Evolutionary conservation across 2,888 invertebrate species (phyloP).

Genomic region (Caenorhabditis sp.): DNA sequence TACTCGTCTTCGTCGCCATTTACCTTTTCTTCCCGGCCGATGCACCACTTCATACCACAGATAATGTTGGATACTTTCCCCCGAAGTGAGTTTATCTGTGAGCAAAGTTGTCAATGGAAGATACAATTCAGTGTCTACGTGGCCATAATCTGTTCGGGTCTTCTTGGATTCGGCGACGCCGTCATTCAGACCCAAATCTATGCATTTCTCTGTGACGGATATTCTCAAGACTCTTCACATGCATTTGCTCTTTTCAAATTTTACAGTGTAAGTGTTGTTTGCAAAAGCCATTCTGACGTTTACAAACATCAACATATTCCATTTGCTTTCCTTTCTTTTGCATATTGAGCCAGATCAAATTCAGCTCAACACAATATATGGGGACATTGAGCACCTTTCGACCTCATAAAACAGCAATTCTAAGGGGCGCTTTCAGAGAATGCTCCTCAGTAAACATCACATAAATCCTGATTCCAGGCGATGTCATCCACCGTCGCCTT

Average conservation of each 20-base stretch:
- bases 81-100: constrained; percentile 31
- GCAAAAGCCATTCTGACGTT: too few species aligned
- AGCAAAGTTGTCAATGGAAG: background rate
- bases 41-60: constrained; percentile 46
- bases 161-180: constrained; percentile 53
- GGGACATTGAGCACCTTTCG: too few species aligned
- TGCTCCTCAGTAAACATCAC: too few species aligned
- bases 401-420: too few species aligned
- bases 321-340: too few species aligned
- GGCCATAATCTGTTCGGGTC: constrained; percentile 39
- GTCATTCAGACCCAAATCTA: constrained; percentile 53
- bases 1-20: constrained; percentile 25
- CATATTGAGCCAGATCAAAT: too few species aligned
- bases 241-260: constrained; percentile 57
- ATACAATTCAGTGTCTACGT: constrained; percentile 29
- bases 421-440: too few species aligned
- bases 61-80: constrained; percentile 26
- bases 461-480: constrained; percentile 22
- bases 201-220: constrained; percentile 44
- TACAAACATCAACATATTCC: too few species aligned
- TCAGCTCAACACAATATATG: too few species aligned
- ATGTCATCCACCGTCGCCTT: constrained; percentile 44
- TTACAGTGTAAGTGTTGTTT: constrained; percentile 53
- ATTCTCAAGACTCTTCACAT: constrained; percentile 43
- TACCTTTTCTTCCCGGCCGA: constrained; percentile 46